These are phyloP conservation scores for Labia minor DNA, from an alignment of 2,888 invertebrate species.

Conservation along the genomic window DNA sequence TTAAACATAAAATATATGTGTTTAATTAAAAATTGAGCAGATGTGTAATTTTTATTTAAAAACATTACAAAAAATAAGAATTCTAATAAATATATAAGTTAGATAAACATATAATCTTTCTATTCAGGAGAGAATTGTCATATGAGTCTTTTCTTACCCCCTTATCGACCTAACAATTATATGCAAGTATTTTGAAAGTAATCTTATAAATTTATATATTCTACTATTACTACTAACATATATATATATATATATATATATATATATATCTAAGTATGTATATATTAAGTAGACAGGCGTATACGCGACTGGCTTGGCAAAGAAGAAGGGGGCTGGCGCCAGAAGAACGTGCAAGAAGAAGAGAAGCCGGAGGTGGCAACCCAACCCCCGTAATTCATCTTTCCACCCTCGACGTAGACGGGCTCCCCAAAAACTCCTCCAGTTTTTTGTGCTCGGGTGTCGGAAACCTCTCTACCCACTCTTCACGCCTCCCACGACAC, in stretches of 20 bases:
- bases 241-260: too few relatives aligned
- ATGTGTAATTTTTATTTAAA: too few relatives aligned
- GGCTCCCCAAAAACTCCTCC: neutral
- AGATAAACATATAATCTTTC: too few relatives aligned
- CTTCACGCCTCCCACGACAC: slow-evolving; percentile 3
- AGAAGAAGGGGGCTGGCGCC: neutral
- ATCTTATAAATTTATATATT: too few relatives aligned
- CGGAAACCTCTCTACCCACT: neutral
- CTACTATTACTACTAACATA: too few relatives aligned
- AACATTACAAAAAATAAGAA: too few relatives aligned
- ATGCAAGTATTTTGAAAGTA: neutral
- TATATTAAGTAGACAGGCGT: neutral
- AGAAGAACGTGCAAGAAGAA: slow-evolving; percentile 15
- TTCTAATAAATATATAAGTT: too few relatives aligned
- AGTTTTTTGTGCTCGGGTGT: neutral
- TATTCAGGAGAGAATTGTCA: too few relatives aligned
- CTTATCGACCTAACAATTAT: slow-evolving; percentile 3
- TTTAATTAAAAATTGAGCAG: too few relatives aligned
- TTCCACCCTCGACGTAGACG: neutral
- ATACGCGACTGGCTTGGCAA: slow-evolving; percentile 9
- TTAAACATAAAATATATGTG: too few relatives aligned
- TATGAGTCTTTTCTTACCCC: too few relatives aligned
- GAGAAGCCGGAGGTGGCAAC: neutral
- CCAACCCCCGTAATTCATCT: neutral
- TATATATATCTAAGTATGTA: neutral